Percentiles rank a stretch among this genome's conserved stretches.
Conservation (phyloP, 2,113 vertebrate species). For the Salminus brasiliensis region DNA sequence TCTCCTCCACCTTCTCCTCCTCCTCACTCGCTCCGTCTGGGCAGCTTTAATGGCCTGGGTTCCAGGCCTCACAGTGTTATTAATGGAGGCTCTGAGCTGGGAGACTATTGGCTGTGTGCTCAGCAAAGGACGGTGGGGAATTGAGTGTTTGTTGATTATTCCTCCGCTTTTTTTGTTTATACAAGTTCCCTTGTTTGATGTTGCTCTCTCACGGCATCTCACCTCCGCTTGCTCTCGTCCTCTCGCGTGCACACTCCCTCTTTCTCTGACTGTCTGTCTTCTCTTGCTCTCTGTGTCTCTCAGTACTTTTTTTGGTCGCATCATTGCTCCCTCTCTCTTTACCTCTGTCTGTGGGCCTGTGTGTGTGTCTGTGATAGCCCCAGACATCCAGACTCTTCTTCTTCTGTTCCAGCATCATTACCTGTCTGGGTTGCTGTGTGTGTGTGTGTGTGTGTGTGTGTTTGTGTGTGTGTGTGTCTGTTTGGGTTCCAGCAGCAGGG, state of each 20-base stretch:
- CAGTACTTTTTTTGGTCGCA: not conserved
- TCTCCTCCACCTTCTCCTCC: no score
- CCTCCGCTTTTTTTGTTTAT: conserved; percentile 76
- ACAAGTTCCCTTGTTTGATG: conserved; percentile 71
- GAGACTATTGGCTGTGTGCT: conserved; percentile 73
- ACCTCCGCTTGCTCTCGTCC: not conserved
- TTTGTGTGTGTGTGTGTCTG: conserved; percentile 5
- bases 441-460: not conserved
- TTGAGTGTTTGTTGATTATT: conserved; percentile 74
- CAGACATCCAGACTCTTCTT: conserved; percentile 70
- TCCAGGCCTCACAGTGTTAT: conserved; percentile 57
- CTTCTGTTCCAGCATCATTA: conserved; percentile 78
- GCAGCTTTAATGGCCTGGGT: conserved; percentile 56
- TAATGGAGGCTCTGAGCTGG: conserved; percentile 53
- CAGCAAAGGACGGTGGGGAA: conserved; percentile 73
- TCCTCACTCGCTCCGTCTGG: conserved; percentile 33
- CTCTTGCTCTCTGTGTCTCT: not conserved
- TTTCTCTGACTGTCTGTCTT: not conserved
- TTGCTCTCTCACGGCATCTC: conserved; percentile 59
- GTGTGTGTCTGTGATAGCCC: conserved; percentile 58
- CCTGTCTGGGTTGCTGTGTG: conserved; percentile 48
- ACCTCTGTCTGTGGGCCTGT: conserved; percentile 8
- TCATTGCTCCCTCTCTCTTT: conserved; percentile 13
- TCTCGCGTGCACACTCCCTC: not conserved
- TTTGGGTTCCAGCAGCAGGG: conserved; percentile 78